These are phyloP conservation scores for Oncorhynchus tshawytscha DNA, from an alignment of 2,113 vertebrate species.

Conservation along the genomic window DNA sequence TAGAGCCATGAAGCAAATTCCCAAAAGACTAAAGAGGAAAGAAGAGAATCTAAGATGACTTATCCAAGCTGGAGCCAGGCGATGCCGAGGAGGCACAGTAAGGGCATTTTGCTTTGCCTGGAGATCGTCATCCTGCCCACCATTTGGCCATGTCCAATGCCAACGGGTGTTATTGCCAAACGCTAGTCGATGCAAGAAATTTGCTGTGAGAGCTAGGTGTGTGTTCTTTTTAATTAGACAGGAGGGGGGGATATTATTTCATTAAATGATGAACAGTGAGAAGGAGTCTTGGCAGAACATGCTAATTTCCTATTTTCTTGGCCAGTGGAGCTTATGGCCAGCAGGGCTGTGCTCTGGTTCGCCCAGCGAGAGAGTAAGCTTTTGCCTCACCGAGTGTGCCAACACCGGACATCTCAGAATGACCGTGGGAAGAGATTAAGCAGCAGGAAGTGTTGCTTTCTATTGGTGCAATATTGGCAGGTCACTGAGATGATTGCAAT, in stretches of 20 bases:
- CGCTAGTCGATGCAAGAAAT: conserved; percentile 25
- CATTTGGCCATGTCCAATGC: conserved; percentile 28
- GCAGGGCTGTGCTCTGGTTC: conserved; percentile 16
- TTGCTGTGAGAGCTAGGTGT: conserved; percentile 32
- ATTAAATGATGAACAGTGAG: conserved; percentile 43
- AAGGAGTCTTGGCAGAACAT: conserved; percentile 27
- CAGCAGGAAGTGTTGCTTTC: conserved; percentile 11
- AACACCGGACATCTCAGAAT: conserved; percentile 34
- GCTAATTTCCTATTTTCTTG: conserved; percentile 20
- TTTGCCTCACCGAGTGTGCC: conserved; percentile 19
- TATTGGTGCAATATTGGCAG: not conserved
- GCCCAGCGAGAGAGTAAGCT: conserved; percentile 8
- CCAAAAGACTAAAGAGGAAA: conserved; percentile 11
- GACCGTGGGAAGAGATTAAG: conserved; percentile 21
- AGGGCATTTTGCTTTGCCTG: conserved; percentile 31
- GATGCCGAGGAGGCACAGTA: conserved; percentile 16
- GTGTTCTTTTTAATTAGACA: conserved; percentile 43
- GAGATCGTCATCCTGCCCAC: conserved; percentile 31
- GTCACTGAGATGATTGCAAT: no score
- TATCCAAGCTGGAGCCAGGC: conserved; percentile 29
- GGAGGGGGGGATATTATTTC: conserved; percentile 13
- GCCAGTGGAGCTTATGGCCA: conserved; percentile 11
- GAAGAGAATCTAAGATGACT: conserved; percentile 32
- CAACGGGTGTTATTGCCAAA: conserved; percentile 26
- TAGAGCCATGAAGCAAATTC: not conserved